These are phyloP conservation scores for Phortica magna DNA, from an alignment of 2,888 invertebrate species.

Conservation along the genomic window DNA sequence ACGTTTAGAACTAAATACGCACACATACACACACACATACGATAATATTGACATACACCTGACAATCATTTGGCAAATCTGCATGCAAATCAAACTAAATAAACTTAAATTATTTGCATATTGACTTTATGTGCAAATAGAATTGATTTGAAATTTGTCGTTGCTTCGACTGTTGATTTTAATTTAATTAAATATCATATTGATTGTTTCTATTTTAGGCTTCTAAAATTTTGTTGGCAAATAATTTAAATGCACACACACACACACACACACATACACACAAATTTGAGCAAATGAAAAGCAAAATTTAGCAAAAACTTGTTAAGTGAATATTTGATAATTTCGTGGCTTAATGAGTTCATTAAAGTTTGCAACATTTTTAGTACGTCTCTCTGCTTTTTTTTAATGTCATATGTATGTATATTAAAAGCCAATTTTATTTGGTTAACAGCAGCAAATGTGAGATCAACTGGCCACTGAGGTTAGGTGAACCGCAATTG, in stretches of 20 bases:
- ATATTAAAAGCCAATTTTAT: background rate
- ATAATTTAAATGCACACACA: background rate
- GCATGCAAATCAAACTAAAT: slow-evolving; percentile 17
- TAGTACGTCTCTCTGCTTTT: background rate
- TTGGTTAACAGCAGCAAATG: background rate
- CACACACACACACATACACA: background rate
- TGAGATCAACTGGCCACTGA: background rate
- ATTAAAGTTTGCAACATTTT: slow-evolving; percentile 6
- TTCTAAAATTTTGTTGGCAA: background rate
- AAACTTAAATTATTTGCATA: slow-evolving; percentile 30
- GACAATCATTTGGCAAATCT: background rate
- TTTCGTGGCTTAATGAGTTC: slow-evolving; percentile 15
- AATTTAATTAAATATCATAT: slow-evolving; percentile 32
- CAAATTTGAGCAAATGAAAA: background rate
- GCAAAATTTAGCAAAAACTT: background rate
- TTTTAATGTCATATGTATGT: background rate
- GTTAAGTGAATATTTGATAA: slow-evolving; percentile 7
- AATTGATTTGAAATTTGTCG: slow-evolving; percentile 27
- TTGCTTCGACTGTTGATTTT: slow-evolving; percentile 12
- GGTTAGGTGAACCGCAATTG: slow-evolving; percentile 5
- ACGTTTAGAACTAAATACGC: background rate
- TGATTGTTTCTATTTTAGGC: background rate
- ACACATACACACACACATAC: background rate
- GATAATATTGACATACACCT: background rate
- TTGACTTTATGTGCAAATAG: slow-evolving; percentile 21